Evolutionary conservation across 1,140 invertebrate genomes (phyloP), one percentile per base, ranked within the genome.

Genomic region (Panagrolaimus sp.): DNA sequence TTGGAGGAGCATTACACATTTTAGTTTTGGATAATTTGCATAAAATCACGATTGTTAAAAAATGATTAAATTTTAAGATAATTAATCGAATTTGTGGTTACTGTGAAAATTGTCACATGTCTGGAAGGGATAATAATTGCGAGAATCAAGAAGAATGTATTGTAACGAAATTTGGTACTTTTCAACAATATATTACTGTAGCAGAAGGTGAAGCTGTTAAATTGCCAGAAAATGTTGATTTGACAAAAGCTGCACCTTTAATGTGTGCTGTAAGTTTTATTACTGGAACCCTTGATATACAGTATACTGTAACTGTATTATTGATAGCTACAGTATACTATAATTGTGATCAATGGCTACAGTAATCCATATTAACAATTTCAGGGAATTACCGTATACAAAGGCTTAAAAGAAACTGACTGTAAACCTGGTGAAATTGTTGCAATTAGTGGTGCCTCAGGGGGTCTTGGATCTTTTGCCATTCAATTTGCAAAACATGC

Each of bases 401-500:
- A 55, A 21, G 73, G 72, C 15, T 38, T 74, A 0, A 72, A 64
- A 26, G 73, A 74, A n/a, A 52, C 70, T 8, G 52, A 65, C 46
- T 64, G 74, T 12, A 47, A 46, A 26, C 43, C 71, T 9, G 71
- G 71, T 24, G 73, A 74, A 21, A 67, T 66, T 32, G 47, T 74
- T 26, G 73, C 68, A 3, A 69, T 74, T 38, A 64, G 64, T 26
- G 73, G 73, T 26, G 73, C 73, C 21, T 67, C 67, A n/a, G 73
- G 73, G n/a, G 73, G 73, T 21, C 65, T 75, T 9, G 73, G 73
- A 43, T 63, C 67, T 15, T 43, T 75, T 43, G 67, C 47, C 7
- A 75, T 75, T 44, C 73, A 75, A 28, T 75, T 75, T 70, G 73
- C 73, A 1, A 55, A 47, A 17, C 68, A 73, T 21, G 75, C 75